Evolutionary conservation across 1,140 invertebrate species (phyloP).

Genomic region (Orussus abietinus): DNA sequence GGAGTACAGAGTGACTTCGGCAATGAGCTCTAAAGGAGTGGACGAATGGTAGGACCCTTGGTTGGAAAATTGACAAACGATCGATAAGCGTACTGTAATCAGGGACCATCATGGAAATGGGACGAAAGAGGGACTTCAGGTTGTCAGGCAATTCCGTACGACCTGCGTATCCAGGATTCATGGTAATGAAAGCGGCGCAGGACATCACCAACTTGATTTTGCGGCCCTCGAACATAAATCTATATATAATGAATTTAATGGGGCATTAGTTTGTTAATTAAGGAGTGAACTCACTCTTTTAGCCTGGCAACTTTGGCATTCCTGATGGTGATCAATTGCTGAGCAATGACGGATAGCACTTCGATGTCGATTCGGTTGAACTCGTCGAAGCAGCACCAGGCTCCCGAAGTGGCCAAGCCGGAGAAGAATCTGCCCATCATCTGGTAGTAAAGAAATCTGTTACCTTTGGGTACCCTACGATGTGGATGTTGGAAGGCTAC

Average conservation of each 20-base stretch:
- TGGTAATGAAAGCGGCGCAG: slow-evolving; percentile 87
- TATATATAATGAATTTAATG: slow-evolving; percentile 25
- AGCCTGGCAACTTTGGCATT: slow-evolving; percentile 69
- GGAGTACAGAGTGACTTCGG: slow-evolving; percentile 88
- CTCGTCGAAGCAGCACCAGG: slow-evolving; percentile 91
- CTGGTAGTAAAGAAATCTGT: slow-evolving; percentile 25
- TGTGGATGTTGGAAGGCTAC: slow-evolving; percentile 19
- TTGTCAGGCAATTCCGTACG: slow-evolving; percentile 80
- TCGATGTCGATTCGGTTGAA: slow-evolving; percentile 90
- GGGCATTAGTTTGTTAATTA: too few species aligned
- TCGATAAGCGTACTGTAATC: slow-evolving; percentile 67
- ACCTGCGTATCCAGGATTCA: slow-evolving; percentile 88
- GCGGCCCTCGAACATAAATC: slow-evolving; percentile 86
- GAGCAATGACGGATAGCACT: slow-evolving; percentile 84
- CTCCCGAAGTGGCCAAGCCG: slow-evolving; percentile 80
- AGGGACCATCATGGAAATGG: slow-evolving; percentile 91
- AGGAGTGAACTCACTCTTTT: slow-evolving; percentile 53
- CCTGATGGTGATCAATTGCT: slow-evolving; percentile 74
- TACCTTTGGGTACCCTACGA: background rate
- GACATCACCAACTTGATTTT: slow-evolving; percentile 80
- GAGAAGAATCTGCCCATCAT: slow-evolving; percentile 89
- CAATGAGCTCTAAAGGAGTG: slow-evolving; percentile 73
- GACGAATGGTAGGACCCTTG: too few species aligned
- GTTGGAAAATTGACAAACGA: too few species aligned
- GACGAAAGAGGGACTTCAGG: slow-evolving; percentile 80